phyloP scores from a whole-genome alignment of 2,113 vertebrate genomes.

The Chaetops frenatus region DNA sequence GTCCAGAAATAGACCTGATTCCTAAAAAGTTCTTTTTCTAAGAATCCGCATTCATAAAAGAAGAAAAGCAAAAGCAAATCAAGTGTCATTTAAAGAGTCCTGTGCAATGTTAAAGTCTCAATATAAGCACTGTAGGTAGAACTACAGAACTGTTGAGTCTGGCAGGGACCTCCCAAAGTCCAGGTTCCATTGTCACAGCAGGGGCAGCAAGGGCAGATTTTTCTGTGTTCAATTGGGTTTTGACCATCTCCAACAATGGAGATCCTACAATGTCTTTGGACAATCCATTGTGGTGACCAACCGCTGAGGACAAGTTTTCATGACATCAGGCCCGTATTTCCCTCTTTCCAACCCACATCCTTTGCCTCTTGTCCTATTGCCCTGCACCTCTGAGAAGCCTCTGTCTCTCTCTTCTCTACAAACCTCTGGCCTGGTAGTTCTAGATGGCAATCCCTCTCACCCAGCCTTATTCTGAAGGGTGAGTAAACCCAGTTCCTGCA shows the following conservation, averaged over 20 bases:
- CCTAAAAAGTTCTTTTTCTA: not conserved
- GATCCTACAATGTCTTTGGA: not conserved
- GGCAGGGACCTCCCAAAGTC: not conserved
- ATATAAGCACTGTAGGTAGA: not conserved
- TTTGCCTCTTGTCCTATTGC: not conserved
- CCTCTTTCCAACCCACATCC: not conserved
- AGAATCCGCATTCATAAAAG: not conserved
- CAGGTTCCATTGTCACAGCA: not conserved
- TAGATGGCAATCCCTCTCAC: not conserved
- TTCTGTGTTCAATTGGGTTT: rapidly evolving
- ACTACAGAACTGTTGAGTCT: not conserved
- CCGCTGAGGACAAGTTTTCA: not conserved
- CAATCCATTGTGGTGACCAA: not conserved
- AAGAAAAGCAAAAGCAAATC: not conserved
- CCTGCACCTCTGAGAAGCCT: not conserved
- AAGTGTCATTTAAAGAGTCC: not conserved
- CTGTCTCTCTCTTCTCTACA: not conserved
- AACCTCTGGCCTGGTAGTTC: not conserved
- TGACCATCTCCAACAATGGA: not conserved
- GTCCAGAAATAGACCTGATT: not conserved
- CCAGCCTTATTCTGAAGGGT: not conserved
- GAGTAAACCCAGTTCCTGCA: not conserved
- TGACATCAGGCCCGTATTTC: not conserved
- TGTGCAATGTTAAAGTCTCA: not conserved
- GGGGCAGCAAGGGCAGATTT: not conserved